Conservation (phyloP, 2,797 vertebrate species). For the Tokudaia muenninki region DNA sequence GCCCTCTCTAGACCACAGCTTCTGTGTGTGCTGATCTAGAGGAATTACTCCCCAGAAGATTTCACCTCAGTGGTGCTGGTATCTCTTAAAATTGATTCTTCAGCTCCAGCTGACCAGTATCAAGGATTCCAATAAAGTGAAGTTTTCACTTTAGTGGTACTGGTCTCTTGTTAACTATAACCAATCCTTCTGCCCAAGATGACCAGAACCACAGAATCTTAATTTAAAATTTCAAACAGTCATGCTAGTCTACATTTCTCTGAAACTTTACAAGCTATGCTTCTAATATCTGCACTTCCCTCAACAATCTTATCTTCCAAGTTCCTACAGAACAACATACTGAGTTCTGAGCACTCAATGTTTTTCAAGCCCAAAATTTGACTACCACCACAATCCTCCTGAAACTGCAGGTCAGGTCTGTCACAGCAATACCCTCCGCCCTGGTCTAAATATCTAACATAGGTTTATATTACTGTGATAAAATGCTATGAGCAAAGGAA, state of each 20-base stretch:
- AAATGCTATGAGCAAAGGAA: not conserved
- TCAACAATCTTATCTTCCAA: not conserved
- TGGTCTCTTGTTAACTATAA: not conserved
- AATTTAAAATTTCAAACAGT: not conserved
- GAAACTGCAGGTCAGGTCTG: not conserved
- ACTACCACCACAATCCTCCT: not conserved
- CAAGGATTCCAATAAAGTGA: not conserved
- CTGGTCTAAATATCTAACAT: not conserved
- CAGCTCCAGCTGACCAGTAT: not conserved
- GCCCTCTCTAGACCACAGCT: not conserved
- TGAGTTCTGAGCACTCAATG: not conserved
- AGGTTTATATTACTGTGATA: not conserved
- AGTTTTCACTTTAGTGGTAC: not conserved
- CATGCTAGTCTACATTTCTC: not conserved
- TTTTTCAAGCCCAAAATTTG: not conserved
- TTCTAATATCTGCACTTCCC: not conserved
- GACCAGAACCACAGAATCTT: not conserved
- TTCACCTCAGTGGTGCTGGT: not conserved
- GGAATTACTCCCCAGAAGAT: not conserved
- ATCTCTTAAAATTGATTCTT: not conserved
- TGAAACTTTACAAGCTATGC: not conserved
- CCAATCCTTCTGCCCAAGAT: too few relatives aligned
- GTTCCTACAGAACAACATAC: not conserved
- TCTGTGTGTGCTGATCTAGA: not conserved
- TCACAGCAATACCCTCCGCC: not conserved